These are phyloP conservation scores for Elephas maximus DNA, from an alignment of 2,113 vertebrate species.

Conservation along the genomic window DNA sequence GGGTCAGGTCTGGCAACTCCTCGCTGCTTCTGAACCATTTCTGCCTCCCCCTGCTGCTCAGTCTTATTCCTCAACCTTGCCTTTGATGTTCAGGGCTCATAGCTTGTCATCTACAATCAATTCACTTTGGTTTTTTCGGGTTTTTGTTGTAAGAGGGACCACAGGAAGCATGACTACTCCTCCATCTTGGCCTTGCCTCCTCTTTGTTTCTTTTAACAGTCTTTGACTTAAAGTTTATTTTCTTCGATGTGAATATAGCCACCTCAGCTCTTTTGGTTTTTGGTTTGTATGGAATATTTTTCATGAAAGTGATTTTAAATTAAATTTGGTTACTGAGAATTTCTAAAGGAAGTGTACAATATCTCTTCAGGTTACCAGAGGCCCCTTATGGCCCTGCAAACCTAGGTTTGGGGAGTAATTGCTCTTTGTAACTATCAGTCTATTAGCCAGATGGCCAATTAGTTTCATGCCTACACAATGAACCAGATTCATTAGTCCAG, in stretches of 20 bases:
- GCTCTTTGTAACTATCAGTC: conserved; percentile 16
- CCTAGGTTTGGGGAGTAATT: not conserved
- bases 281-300: not conserved
- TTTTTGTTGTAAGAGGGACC: too few relatives aligned
- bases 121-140: too few relatives aligned
- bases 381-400: not conserved
- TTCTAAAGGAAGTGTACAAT: conserved; percentile 28
- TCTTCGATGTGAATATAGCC: not conserved
- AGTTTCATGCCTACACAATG: not conserved
- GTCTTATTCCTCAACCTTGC: too few relatives aligned
- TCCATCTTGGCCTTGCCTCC: too few relatives aligned
- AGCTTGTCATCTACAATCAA: too few relatives aligned
- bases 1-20: too few relatives aligned
- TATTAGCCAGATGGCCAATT: conserved; percentile 8
- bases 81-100: too few relatives aligned
- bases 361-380: conserved; percentile 10
- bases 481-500: conserved; percentile 35
- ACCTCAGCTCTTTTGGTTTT: not conserved
- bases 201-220: too few relatives aligned
- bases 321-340: conserved; percentile 47
- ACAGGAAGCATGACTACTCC: too few relatives aligned
- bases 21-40: too few relatives aligned
- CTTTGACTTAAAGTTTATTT: not conserved
- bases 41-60: too few relatives aligned
- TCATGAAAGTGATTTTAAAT: conserved; percentile 33